Evolutionary conservation across 37 sponge, comb jelly and placozoan species (phyloP), one percentile per base, ranked within the genome.

Genomic region (Chondrosia reniformis): DNA sequence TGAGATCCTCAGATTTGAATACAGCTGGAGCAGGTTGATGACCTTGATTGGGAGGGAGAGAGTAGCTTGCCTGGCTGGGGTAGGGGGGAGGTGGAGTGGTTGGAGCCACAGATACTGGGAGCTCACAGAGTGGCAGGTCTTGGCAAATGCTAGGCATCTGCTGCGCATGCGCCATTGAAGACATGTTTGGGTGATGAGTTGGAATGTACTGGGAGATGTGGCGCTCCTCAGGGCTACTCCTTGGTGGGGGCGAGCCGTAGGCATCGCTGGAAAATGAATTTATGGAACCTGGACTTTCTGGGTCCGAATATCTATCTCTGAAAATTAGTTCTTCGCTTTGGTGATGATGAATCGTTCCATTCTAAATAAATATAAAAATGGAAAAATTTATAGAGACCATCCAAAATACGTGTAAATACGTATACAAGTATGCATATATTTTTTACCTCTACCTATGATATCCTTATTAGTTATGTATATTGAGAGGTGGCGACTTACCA

Each of bases 61-160:
- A 3, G 72, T 40, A 69, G 44, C 42, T 44, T 3, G 72, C 44
- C 36, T 69, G 72, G 1, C 72, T 44, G 24, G 72, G 72, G 43
- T 69, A 69, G 25, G 72, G 72, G 24, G 72, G 72, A 17, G 72
- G 72, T 17, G 72, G 72, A 69, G 72, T 69, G 4, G 72, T 42
- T 36, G 72, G 72, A 39, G 72, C 12, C 42, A 69, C 9, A 2
- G 39, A 44, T 21, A 22, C 37, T 12, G 31, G 4, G 2, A 36
- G 40, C 22, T 44, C 42, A 5, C 39, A 21, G 38, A 36, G 4
- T 19, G 17, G 7, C 5, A 40, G 31, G 4, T 66, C 67, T 17
- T 66, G 67, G n/a, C n/a, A n/a, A n/a, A n/a, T n/a, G 4, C 21
- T 40, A 8, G 72, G 44, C 1, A 31, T 24, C 72, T 34, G 31